These are phyloP conservation scores for Hestina assimilis DNA, from an alignment of 1,140 invertebrate genomes.

Conservation along the genomic window DNA sequence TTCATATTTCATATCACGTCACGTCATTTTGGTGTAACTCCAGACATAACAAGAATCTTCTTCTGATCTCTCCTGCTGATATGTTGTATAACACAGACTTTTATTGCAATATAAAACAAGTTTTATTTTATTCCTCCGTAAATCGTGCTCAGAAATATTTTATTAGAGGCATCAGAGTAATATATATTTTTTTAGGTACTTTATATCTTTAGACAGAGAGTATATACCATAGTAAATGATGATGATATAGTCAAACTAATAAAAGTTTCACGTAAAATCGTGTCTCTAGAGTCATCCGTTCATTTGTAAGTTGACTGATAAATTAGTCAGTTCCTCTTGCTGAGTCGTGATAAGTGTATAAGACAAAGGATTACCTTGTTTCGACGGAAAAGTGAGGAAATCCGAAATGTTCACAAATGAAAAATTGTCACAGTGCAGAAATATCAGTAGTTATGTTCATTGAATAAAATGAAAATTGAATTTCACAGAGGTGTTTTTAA, in stretches of 20 bases:
- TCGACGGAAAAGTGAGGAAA: slow-evolving; percentile 5
- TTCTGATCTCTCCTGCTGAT: not conserved
- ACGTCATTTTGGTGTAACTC: too few species aligned
- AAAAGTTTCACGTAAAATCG: not conserved
- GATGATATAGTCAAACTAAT: not conserved
- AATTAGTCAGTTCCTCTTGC: slow-evolving; percentile 15
- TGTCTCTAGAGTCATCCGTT: slow-evolving; percentile 1
- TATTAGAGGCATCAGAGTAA: slow-evolving; percentile 6
- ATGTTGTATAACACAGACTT: not conserved
- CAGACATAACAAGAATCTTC: not conserved
- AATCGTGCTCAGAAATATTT: slow-evolving; percentile 16
- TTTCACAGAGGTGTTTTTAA: too few species aligned
- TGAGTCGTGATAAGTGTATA: slow-evolving; percentile 17
- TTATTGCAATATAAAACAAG: not conserved
- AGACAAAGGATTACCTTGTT: slow-evolving; percentile 22
- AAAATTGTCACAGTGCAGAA: not conserved
- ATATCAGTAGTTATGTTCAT: not conserved
- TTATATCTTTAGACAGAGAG: not conserved
- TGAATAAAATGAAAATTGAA: not conserved
- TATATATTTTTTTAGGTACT: slow-evolving; percentile 1
- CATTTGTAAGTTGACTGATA: slow-evolving; percentile 13
- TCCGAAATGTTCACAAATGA: slow-evolving; percentile 6
- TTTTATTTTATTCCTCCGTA: slow-evolving; percentile 18
- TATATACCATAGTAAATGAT: not conserved
- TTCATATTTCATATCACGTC: not conserved